These are phyloP conservation scores for Dicentrarchus labrax DNA, from an alignment of 2,113 vertebrate genomes.

Conservation along the genomic window DNA sequence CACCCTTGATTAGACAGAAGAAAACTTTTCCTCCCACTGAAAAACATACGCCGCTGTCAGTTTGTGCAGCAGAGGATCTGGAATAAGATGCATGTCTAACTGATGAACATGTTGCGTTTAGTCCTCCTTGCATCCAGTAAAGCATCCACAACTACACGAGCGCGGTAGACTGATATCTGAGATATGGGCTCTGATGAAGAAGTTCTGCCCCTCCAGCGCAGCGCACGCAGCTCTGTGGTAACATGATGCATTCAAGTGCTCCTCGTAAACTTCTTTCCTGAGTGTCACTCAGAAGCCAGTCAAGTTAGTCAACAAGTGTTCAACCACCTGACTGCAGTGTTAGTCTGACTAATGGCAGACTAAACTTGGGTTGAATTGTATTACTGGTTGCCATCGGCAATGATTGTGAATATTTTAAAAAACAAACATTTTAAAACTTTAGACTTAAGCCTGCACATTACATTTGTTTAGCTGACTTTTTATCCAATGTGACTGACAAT, in stretches of 20 bases:
- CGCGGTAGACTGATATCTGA: conserved; percentile 18
- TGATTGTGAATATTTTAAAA: background rate
- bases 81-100: conserved; percentile 19
- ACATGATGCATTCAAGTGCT: conserved; percentile 65
- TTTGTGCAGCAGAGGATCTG: background rate
- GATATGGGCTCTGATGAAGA: conserved; percentile 43
- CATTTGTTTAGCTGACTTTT: no score
- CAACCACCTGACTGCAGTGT: background rate
- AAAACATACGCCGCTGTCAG: background rate
- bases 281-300: background rate
- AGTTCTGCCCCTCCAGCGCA: conserved; percentile 58
- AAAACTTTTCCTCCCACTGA: conserved; percentile 47
- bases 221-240: conserved; percentile 39
- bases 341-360: background rate
- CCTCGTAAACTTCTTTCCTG: conserved; percentile 32
- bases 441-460: background rate
- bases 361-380: background rate
- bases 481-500: no score
- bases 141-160: conserved; percentile 49
- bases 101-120: conserved; percentile 23
- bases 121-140: conserved; percentile 33
- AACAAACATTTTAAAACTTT: background rate
- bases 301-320: conserved; percentile 8
- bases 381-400: background rate
- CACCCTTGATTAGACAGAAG: conserved; percentile 69